Evolutionary conservation across 2,888 invertebrate species (phyloP).

Genomic region (Blomia tropicalis): DNA sequence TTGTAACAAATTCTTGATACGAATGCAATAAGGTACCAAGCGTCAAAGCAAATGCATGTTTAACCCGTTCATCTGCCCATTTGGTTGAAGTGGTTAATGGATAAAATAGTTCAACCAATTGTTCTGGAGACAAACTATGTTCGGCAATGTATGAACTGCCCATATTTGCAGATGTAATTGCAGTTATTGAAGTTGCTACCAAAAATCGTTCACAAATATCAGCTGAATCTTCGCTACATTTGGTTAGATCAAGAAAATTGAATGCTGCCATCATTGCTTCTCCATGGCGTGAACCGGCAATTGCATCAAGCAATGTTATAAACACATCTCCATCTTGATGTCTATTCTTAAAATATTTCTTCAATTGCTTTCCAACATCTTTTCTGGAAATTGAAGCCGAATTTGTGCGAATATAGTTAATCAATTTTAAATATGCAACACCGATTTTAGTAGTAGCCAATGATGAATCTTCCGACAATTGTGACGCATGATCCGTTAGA

Average conservation of each 20-base stretch:
- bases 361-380: slow-evolving; percentile 4
- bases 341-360: neutral
- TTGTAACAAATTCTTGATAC: neutral
- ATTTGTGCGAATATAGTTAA: slow-evolving; percentile 2
- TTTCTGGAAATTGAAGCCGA: neutral
- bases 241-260: slow-evolving; percentile 42
- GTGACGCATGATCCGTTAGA: neutral
- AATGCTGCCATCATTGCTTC: slow-evolving; percentile 52
- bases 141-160: neutral
- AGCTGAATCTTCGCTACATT: slow-evolving; percentile 16
- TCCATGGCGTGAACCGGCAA: slow-evolving; percentile 37
- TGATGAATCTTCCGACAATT: neutral
- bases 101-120: slow-evolving; percentile 1
- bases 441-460: neutral
- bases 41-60: slow-evolving; percentile 21
- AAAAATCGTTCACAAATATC: slow-evolving; percentile 49
- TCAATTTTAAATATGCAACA: neutral
- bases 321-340: neutral
- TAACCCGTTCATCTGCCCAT: slow-evolving; percentile 25
- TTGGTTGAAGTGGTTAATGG: slow-evolving; percentile 8
- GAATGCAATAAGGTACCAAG: slow-evolving; percentile 19
- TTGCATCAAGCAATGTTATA: neutral
- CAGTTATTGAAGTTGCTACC: slow-evolving; percentile 16
- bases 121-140: slow-evolving; percentile 2
- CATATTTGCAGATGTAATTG: slow-evolving; percentile 20